A percentile compares a stretch with the other conserved stretches of the same genome.
phyloP scores from a whole-genome alignment of 2,888 invertebrate species.

The Tholera decimalis region DNA sequence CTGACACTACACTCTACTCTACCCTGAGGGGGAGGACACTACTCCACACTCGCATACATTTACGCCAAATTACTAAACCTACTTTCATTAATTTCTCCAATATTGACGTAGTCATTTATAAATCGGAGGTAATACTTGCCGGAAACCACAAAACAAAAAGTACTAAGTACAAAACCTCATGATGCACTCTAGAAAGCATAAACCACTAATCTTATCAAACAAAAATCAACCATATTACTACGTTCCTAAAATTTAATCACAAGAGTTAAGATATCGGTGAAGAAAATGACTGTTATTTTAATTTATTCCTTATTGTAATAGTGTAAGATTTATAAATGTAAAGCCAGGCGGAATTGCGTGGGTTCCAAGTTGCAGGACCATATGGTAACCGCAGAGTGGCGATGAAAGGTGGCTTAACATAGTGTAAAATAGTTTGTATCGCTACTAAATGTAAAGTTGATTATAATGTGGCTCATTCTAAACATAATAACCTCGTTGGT shows the following conservation, averaged over 20 bases:
- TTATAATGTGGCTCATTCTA: slow-evolving; percentile 29
- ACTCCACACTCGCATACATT: too few relatives aligned
- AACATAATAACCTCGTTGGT: too few relatives aligned
- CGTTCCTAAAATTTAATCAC: background rate
- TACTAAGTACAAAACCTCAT: slow-evolving; percentile 21
- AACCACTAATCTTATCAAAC: slow-evolving; percentile 1
- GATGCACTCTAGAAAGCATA: slow-evolving; percentile 18
- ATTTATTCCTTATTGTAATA: slow-evolving; percentile 20
- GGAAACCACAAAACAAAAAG: slow-evolving; percentile 45
- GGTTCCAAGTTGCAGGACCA: slow-evolving; percentile 49
- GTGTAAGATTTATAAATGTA: slow-evolving; percentile 33
- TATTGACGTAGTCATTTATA: too few relatives aligned
- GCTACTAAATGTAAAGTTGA: slow-evolving; percentile 38
- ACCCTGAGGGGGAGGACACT: too few relatives aligned
- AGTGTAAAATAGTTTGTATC: slow-evolving; percentile 45
- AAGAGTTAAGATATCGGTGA: slow-evolving; percentile 5
- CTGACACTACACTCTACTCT: too few relatives aligned
- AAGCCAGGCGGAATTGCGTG: slow-evolving; percentile 20
- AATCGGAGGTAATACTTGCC: slow-evolving; percentile 15
- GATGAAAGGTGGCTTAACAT: slow-evolving; percentile 49
- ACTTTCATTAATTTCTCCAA: too few relatives aligned
- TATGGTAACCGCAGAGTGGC: slow-evolving; percentile 52
- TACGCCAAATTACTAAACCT: too few relatives aligned
- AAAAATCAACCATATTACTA: slow-evolving; percentile 20
- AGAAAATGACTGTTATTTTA: slow-evolving; percentile 17